phyloP scores from a whole-genome alignment of 2,797 vertebrate genomes.

The Holocentrus rufus region DNA sequence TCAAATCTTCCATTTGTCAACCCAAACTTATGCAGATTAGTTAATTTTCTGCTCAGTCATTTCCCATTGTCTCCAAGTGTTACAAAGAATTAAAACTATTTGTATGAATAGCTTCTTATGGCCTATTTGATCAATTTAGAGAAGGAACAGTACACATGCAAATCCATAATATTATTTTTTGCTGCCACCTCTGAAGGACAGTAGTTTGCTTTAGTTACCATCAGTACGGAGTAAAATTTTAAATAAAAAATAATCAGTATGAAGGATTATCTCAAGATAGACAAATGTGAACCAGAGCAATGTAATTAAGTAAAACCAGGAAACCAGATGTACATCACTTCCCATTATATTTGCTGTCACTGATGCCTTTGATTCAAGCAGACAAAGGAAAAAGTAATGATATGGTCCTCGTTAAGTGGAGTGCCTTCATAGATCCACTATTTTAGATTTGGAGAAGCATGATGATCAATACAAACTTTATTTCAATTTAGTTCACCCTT shows the following conservation, averaged over 20 bases:
- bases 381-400: conserved; percentile 37
- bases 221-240: not conserved
- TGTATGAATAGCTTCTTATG: not conserved
- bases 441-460: not conserved
- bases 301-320: conserved; percentile 34
- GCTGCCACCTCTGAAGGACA: not conserved
- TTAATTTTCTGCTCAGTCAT: not conserved
- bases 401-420: conserved; percentile 20
- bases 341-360: conserved; percentile 31
- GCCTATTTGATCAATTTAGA: conserved; percentile 5
- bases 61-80: not conserved
- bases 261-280: not conserved
- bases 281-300: conserved; percentile 16
- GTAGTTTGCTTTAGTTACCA: too few species aligned
- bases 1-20: not conserved
- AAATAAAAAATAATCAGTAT: conserved; percentile 25
- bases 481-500: not conserved
- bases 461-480: not conserved
- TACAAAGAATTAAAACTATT: not conserved
- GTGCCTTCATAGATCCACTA: not conserved
- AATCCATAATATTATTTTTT: not conserved
- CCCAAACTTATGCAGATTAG: not conserved
- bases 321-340: conserved; percentile 34
- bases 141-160: not conserved
- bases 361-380: conserved; percentile 56